Evolutionary conservation across 2,797 vertebrate genomes (phyloP).

Genomic region (Poeciliopsis presidionis): DNA sequence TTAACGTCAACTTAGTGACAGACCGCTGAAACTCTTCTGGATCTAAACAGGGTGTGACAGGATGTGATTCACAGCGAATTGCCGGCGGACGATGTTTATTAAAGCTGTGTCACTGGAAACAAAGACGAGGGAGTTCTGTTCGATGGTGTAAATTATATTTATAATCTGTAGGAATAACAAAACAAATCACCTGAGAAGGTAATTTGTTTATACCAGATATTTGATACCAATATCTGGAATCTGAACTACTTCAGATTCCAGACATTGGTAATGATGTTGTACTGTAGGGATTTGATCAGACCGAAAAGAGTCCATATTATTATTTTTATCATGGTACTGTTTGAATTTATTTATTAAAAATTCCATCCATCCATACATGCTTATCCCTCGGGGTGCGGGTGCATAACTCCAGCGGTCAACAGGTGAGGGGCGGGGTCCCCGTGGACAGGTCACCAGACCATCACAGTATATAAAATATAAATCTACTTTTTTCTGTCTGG

Average conservation of each 20-base stretch:
- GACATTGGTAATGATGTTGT: neutral
- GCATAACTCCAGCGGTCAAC: too few species aligned
- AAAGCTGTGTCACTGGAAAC: constrained; percentile 20
- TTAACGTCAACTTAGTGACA: constrained; percentile 2
- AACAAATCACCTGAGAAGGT: neutral
- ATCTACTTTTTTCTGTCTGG: neutral
- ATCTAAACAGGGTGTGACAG: constrained; percentile 10
- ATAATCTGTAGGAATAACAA: neutral
- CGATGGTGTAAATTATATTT: neutral
- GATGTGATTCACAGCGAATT: constrained; percentile 37
- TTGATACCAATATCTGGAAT: too few species aligned
- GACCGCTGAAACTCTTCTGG: constrained; percentile 12
- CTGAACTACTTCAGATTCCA: neutral
- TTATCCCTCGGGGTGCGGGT: too few species aligned
- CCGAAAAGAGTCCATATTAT: neutral
- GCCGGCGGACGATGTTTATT: constrained; percentile 5
- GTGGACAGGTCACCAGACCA: too few species aligned
- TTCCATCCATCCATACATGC: too few species aligned
- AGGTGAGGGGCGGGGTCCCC: too few species aligned
- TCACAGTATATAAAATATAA: neutral
- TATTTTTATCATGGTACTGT: too few species aligned
- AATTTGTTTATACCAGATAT: too few species aligned
- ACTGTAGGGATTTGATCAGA: neutral
- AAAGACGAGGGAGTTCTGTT: constrained; percentile 11
- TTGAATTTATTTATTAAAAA: too few species aligned